Conservation (phyloP, 2,113 vertebrate species). For the Phyllostomus hastatus region DNA sequence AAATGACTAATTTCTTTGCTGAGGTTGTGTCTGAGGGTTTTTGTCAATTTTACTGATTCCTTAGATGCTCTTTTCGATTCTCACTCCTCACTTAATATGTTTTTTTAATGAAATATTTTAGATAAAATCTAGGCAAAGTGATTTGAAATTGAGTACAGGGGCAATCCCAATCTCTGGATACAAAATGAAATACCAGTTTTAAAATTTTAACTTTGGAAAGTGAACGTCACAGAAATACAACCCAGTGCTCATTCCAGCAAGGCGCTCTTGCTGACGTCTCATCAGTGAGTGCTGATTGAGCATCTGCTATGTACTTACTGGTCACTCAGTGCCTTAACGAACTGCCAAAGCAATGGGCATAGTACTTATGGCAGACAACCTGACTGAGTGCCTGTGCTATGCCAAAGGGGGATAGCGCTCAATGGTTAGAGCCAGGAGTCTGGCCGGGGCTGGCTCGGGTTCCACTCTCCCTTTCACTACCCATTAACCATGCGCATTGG, state of each 20-base stretch:
- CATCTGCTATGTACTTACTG: not conserved
- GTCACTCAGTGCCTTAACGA: not conserved
- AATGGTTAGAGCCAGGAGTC: not conserved
- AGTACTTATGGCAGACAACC: not conserved
- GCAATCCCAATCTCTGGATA: not conserved
- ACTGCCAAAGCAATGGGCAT: not conserved
- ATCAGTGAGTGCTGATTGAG: not conserved
- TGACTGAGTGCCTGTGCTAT: not conserved
- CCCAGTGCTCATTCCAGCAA: not conserved
- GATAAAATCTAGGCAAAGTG: not conserved
- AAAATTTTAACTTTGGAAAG: conserved; percentile 6
- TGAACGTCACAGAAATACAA: not conserved
- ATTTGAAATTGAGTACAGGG: not conserved
- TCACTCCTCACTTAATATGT: not conserved
- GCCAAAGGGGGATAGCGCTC: not conserved
- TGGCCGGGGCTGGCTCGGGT: not conserved
- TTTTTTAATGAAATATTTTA: conserved; percentile 1
- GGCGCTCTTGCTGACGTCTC: not conserved
- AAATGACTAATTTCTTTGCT: not conserved
- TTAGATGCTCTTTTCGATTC: not conserved
- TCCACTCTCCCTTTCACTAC: not conserved
- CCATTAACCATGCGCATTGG: not conserved
- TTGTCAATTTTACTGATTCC: not conserved
- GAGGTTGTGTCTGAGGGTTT: not conserved
- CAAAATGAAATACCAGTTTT: not conserved